Base-by-base conservation (phyloP, 2,888 invertebrate species). In the Alloscopus bannaensis region DNA sequence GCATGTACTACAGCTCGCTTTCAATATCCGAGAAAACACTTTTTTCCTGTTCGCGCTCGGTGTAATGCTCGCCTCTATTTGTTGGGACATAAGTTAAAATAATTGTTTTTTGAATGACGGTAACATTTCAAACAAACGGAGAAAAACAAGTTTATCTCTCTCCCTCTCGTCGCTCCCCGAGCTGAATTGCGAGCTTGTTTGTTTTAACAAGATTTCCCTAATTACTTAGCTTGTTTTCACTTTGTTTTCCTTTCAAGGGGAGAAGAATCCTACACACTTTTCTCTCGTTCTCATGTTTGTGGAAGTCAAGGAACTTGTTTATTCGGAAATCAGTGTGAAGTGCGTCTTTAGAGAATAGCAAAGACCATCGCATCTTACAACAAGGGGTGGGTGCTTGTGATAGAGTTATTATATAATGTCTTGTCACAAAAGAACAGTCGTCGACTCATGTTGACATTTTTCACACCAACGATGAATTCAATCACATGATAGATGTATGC, bases 141-240 rank as follows among this genome's bases (percentile, higher is more conserved):
- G 40, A 31, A 55, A 57, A 42, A 57, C 57, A 65, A 65, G 42
- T 64, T 47, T 22, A 6, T 13, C 22, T 59, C 3, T 59, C 13
- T 55, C 20, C 55, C 59, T 26, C 29, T 22, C 31, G 29, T 11
- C 11, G 3, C 59, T 31, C 55, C 13, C 28, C 20, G 52, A 47
- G 28, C 24, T 55, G 55, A 55, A 55, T 26, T 55, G 55, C 28
- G 45, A 42, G 36, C 36, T 75, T 75, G 75, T 75, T 75, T 75
- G 75, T 75, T 75, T 75, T 75, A 59, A 75, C 66, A 75, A 75
- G 75, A 75, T 75, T 75, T 75, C 26, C 66, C 75, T 75, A 75
- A 75, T 75, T 75, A 66, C 75, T 28, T n/a, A 31, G 52, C 65
- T 57, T 73, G 45, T 47, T 73, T 72, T 60, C 64, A 40, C 73